phyloP scores from a whole-genome alignment of 2,888 invertebrate species.

The Dynastes maya region DNA sequence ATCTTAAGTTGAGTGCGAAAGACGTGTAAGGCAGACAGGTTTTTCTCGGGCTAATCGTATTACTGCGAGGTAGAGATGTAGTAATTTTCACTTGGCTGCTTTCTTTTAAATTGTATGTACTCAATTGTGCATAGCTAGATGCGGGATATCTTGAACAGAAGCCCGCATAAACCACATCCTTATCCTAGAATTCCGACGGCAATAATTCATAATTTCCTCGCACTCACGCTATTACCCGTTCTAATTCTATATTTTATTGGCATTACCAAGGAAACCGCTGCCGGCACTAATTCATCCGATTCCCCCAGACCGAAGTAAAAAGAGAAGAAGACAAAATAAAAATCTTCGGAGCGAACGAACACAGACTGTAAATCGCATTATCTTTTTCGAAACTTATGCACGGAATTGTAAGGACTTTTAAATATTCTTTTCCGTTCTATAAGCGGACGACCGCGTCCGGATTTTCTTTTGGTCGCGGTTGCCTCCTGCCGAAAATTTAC shows the following conservation, averaged over 20 bases:
- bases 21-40: no score
- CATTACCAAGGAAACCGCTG: neutral
- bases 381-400: slow-evolving; percentile 25
- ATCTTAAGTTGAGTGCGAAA: no score
- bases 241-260: slow-evolving; percentile 33
- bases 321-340: slow-evolving; percentile 1
- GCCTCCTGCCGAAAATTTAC: slow-evolving; percentile 36
- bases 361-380: slow-evolving; percentile 22
- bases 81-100: no score
- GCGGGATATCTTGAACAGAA: slow-evolving; percentile 15
- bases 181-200: slow-evolving; percentile 16
- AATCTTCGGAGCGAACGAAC: neutral
- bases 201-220: slow-evolving; percentile 25
- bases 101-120: no score
- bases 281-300: slow-evolving; percentile 9
- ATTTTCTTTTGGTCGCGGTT: slow-evolving; percentile 37
- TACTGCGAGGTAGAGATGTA: no score
- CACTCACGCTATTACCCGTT: slow-evolving; percentile 20
- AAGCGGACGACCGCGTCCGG: slow-evolving; percentile 11
- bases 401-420: slow-evolving; percentile 33
- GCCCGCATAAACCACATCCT: slow-evolving; percentile 5
- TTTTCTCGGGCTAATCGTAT: no score
- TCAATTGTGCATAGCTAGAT: neutral
- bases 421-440: slow-evolving; percentile 24
- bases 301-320: slow-evolving; percentile 1